These are phyloP conservation scores for Zapus hudsonius DNA, from an alignment of 2,113 vertebrate species.

Conservation along the genomic window DNA sequence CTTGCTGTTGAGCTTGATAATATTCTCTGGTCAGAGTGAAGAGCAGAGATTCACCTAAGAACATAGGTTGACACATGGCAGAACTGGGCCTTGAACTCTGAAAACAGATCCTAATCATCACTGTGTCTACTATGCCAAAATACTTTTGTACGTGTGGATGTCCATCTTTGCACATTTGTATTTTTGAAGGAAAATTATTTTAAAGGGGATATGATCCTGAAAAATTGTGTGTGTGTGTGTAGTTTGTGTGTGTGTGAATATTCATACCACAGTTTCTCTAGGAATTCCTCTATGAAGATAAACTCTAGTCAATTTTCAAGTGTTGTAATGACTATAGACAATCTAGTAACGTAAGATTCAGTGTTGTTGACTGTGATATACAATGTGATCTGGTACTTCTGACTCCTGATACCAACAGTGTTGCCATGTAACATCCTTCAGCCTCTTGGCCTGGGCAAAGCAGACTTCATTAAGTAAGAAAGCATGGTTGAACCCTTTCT, in stretches of 20 bases:
- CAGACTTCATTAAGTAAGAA: not conserved
- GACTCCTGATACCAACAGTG: accelerated
- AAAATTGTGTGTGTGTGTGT: not conserved
- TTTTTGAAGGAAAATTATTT: not conserved
- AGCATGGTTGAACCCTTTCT: not conserved
- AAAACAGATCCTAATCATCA: not conserved
- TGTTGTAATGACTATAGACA: not conserved
- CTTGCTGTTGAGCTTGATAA: not conserved
- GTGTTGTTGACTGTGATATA: accelerated
- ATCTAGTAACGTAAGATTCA: not conserved
- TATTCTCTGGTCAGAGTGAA: not conserved
- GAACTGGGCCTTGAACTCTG: not conserved
- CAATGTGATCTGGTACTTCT: not conserved
- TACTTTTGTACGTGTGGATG: not conserved
- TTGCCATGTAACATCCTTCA: not conserved
- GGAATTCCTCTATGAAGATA: not conserved
- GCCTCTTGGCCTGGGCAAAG: accelerated
- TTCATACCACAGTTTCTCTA: not conserved
- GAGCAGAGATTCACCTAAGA: not conserved
- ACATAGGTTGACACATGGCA: not conserved
- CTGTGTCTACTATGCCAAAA: not conserved
- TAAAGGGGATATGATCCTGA: not conserved
- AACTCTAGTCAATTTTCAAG: not conserved
- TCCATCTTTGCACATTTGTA: not conserved
- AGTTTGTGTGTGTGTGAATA: not conserved